A percentile compares a stretch with the other conserved stretches of the same genome.
Conservation (phyloP, 2,113 vertebrate genomes). For the Paramormyrops kingsleyae region DNA sequence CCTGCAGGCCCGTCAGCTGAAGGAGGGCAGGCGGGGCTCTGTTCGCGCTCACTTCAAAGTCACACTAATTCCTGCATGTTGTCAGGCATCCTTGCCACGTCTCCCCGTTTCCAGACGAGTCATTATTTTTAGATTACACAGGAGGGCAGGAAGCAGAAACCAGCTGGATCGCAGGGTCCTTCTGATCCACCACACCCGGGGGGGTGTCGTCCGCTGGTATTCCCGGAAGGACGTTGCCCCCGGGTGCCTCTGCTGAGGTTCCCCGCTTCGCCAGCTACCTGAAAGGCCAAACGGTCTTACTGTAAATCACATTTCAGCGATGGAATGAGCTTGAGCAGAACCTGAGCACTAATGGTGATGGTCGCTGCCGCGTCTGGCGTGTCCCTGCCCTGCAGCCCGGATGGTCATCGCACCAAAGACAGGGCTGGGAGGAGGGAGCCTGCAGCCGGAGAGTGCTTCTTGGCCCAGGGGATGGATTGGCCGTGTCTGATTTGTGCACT, state of each 20-base stretch:
- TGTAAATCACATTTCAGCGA: not conserved
- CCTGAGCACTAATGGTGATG: no score
- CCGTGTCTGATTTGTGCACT: slow-evolving; percentile 32
- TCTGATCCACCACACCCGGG: not conserved
- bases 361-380: not conserved
- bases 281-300: not conserved
- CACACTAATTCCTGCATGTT: not conserved
- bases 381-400: not conserved
- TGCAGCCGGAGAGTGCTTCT: not conserved
- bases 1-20: not conserved
- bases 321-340: not conserved
- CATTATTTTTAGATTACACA: slow-evolving; percentile 6
- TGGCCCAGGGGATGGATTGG: not conserved
- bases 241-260: not conserved
- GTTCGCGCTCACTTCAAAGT: not conserved
- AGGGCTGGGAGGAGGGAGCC: not conserved
- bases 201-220: not conserved
- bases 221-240: no score
- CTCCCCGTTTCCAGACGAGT: not conserved
- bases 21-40: not conserved
- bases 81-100: not conserved
- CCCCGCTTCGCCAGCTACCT: not conserved
- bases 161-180: not conserved
- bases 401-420: not conserved
- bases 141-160: not conserved